Evolutionary conservation across 2,888 invertebrate genomes (phyloP), one percentile per base, ranked within the genome.

Genomic region (Drosophila diplacantha): DNA sequence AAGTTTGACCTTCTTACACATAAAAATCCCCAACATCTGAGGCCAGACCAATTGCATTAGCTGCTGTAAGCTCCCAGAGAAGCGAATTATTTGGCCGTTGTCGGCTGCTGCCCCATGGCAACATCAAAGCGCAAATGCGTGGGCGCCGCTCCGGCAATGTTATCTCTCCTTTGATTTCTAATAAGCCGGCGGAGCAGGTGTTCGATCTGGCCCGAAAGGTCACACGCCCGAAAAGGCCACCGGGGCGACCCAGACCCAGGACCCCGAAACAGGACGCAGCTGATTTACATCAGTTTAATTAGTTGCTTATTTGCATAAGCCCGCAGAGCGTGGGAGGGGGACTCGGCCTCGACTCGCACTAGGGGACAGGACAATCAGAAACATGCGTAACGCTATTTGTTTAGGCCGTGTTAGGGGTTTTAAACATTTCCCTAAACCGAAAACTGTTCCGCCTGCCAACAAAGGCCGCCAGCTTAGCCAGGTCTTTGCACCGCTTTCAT

Each of bases 221-320:
- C 72, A 50, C 72, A 72, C 57, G 62, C 34, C 52, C 24, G 26
- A 29, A 52, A 61, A 44, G 38, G 29, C 38, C 46, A 47, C 47
- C 51, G 22, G 20, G 43, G 12, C 9, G 18, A 18, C 50, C 18
- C 29, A 29, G 35, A 2, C 16, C 51, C 35, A 11, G 32, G 37
- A 41, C 16, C 32, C 37, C 26, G 60, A 38, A 38, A 29, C 37
- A 43, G 67, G 41, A 49, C 63, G 47, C 62, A 65, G 60, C 72
- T 75, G 78, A 81, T 77, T 75, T 69, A 55, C 74, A 79, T 76
- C 76, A 63, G 62, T 63, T 74, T 81, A 81, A 78, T 78, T 78
- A 79, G 79, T 71, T 68, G 74, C 54, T 66, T 79, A 75, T 78
- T 78, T 78, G 71, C 79, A 71, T 74, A 69, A 62, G 63, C 69